Base-by-base conservation (phyloP, 2,113 vertebrate genomes). In the Elaphurus davidianus region DNA sequence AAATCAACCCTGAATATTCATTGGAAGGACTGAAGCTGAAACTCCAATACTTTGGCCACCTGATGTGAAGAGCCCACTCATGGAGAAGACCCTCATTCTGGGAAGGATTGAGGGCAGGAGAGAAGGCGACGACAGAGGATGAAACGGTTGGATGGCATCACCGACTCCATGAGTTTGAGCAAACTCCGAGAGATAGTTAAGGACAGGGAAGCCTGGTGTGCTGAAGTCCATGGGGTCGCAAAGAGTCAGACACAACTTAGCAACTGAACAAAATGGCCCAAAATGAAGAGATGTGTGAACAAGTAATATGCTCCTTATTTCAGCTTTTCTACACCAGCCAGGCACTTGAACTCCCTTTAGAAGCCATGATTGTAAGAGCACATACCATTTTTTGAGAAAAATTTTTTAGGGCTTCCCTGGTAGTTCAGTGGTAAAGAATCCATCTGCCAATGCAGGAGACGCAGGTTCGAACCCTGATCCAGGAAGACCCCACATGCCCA, bases 171-270 rank as follows among this genome's bases (percentile, higher is more conserved):
- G 71, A 76, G 36, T 43, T 27, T 76, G 71, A 27, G 71, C 36
- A 76, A 76, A 76, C 40, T 27, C 71, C 0, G 0, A 43, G 36
- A 76, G 71, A 76, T 7, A 43, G 71, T 43, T 12, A 43, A 14
- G 21, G 40, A 43, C 23, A 43, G 40, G 71, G 40, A 76, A 43
- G 12, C 36, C 1, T 0, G 23, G 21, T 27, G 12, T 0, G 0
- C 71, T 43, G 12, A 25, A 76, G 23, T 43, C 40, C 12, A 13
- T 15, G 71, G 71, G 71, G 71, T 76, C 23, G 3, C 40, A 76
- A 43, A 76, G 71, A 76, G 23, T 43, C 23, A 43, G 71, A 43
- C 40, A 15, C 28, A 43, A 43, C 71, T 76, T 14, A 76, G 36
- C 40, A 43, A 43, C 23, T 43, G 40, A 76, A 76, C 40, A 43